Evolutionary conservation across 2,888 invertebrate genomes (phyloP).

Genomic region (Calliopum simillimum): DNA sequence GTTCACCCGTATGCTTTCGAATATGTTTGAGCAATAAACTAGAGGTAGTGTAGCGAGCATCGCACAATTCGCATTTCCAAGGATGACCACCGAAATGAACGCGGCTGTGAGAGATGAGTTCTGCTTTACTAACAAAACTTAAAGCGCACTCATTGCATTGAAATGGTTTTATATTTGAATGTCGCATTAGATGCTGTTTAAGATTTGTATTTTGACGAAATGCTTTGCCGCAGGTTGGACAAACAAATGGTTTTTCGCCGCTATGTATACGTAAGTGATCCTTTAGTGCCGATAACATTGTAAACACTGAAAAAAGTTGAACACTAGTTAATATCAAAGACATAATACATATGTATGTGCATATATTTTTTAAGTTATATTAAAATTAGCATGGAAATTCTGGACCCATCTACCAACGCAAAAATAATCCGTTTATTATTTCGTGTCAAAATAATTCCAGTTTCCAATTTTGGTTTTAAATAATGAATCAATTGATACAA

Average conservation of each 20-base stretch:
- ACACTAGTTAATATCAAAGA: background rate
- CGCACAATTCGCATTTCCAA: conserved; percentile 71
- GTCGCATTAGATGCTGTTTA: conserved; percentile 71
- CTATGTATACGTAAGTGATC: conserved; percentile 72
- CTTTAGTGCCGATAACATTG: conserved; percentile 71
- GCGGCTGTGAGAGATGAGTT: conserved; percentile 70
- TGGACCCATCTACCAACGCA: too few relatives aligned
- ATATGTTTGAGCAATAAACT: conserved; percentile 72
- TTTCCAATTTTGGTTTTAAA: too few relatives aligned
- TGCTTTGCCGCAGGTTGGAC: conserved; percentile 71
- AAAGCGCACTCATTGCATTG: conserved; percentile 67
- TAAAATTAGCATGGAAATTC: too few relatives aligned
- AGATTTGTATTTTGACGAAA: conserved; percentile 74
- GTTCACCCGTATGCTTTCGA: conserved; percentile 72
- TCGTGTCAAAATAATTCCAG: too few relatives aligned
- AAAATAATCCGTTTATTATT: too few relatives aligned
- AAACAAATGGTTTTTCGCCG: conserved; percentile 72
- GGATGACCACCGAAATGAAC: conserved; percentile 74
- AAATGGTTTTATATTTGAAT: conserved; percentile 69
- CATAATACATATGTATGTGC: too few relatives aligned
- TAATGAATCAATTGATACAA: too few relatives aligned
- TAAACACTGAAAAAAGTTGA: conserved; percentile 60
- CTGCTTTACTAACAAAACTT: conserved; percentile 68
- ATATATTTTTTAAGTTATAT: too few relatives aligned
- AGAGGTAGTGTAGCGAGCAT: conserved; percentile 72